These are phyloP conservation scores for Nasonia vitripennis DNA, from an alignment of 1,140 invertebrate genomes.

Conservation along the genomic window DNA sequence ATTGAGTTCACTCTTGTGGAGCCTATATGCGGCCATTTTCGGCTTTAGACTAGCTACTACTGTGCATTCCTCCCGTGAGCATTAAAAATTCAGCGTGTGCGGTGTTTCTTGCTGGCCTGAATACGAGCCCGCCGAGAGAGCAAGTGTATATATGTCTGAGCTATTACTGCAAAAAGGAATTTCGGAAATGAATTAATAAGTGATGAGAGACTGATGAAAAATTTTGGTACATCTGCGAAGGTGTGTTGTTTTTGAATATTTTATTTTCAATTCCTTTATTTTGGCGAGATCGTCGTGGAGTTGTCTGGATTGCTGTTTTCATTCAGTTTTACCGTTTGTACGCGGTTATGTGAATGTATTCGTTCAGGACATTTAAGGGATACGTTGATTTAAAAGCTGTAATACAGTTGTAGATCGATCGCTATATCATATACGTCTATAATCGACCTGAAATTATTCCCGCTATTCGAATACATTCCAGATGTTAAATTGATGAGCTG, in stretches of 20 bases:
- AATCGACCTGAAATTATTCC: no score
- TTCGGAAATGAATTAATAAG: neutral
- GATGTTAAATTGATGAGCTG: no score
- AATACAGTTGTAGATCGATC: no score
- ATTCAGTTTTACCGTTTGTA: no score
- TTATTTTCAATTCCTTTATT: conserved; percentile 52
- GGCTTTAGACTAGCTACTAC: conserved; percentile 10
- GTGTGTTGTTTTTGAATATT: conserved; percentile 39
- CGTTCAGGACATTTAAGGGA: no score
- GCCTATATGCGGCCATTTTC: conserved; percentile 15
- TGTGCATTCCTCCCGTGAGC: neutral
- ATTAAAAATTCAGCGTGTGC: conserved; percentile 33
- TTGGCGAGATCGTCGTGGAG: no score
- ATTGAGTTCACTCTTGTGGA: conserved; percentile 12
- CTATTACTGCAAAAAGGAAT: conserved; percentile 3
- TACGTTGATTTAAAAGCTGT: no score
- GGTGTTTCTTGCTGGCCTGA: neutral
- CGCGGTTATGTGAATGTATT: no score
- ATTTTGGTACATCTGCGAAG: neutral
- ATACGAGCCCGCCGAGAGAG: neutral
- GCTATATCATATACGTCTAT: no score
- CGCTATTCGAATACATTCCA: no score
- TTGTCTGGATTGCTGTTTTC: no score
- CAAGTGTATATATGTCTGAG: neutral
- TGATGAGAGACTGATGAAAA: neutral